phyloP scores from a whole-genome alignment of 37 sponge, comb jelly and placozoan genomes.

The Trichoplax adhaerens region DNA sequence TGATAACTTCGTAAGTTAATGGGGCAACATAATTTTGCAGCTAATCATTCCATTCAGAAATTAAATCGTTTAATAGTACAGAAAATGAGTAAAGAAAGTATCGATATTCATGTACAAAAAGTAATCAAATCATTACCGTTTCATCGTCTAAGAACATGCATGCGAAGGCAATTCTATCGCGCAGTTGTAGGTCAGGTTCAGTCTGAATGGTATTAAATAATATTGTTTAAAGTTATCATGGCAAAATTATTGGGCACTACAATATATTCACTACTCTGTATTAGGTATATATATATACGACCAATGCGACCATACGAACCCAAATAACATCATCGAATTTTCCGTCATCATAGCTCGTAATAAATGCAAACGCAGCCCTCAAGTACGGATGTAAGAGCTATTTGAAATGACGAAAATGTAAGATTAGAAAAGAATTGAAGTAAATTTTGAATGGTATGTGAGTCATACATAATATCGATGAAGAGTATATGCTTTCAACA shows the following conservation, averaged over 20 bases:
- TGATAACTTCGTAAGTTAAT: neutral
- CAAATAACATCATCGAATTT: constrained; percentile 25
- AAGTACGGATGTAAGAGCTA: constrained; percentile 50
- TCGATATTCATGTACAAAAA: neutral
- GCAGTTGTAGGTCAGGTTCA: constrained; percentile 17
- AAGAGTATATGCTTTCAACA: too few species aligned
- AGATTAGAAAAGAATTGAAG: too few species aligned
- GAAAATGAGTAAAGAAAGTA: too few species aligned
- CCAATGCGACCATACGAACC: constrained; percentile 14
- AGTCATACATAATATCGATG: too few species aligned
- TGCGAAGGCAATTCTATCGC: constrained; percentile 57
- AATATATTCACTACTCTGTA: too few species aligned
- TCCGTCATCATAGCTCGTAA: constrained; percentile 18
- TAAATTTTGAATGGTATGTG: too few species aligned
- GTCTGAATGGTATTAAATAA: neutral
- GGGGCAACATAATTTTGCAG: neutral
- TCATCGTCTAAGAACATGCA: constrained; percentile 45
- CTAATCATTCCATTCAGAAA: neutral
- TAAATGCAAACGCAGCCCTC: constrained; percentile 43
- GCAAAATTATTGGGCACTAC: too few species aligned
- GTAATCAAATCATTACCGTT: constrained; percentile 6
- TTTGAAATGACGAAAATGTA: too few species aligned
- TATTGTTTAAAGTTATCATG: too few species aligned
- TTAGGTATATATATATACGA: neutral
- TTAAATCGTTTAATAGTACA: too few species aligned